Evolutionary conservation across 2,888 invertebrate species (phyloP), one percentile per base, ranked within the genome.

Genomic region (Sesamia inferens): DNA sequence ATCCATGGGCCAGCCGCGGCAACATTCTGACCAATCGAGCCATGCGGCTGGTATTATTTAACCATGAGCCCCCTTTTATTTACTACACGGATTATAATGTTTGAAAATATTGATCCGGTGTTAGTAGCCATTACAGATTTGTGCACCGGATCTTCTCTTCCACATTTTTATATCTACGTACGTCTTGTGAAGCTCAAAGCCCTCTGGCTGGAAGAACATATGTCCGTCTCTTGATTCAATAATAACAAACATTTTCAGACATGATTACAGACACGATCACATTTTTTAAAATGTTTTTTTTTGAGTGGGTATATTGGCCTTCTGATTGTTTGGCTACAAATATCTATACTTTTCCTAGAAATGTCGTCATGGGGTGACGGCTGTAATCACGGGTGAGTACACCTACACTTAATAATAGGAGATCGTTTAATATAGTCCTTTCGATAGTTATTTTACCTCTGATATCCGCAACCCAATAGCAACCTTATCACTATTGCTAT

Each of bases 191-290:
- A 67, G 54, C 76, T 59, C 63, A 68, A 67, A 81, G 63, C 44
- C 64, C 67, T 59, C 42, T 64, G 63, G 42, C 58, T 76, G 78
- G 78, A 81, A 75, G 58, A 64, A 64, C 48, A 31, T 67, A 76
- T 81, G 58, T 81, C 42, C 22, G 58, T 68, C 47, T 31, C 24
- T 63, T 47, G 55, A 39, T 55, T 42, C 11, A 68, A 59, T 31
- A 81, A 68, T 47, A 75, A 59, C 63, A 75, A 67, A 81, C 58
- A 74, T 80, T 77, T 77, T 62, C 19, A 44, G 55, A 78, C 10
- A 67, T 57, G 62, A 81, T 75, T 67, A 78, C 66, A 54, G 63
- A 54, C 67, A 67, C 47, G 19, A 51, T 80, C 22, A 24, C 19
- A 13, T 14, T 13, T 48, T 13, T 48, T 74, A 14, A 19, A 58